Evolutionary conservation across 2,113 vertebrate genomes (phyloP), one percentile per base, ranked within the genome.

Genomic region (Rhodinocichla rosea): DNA sequence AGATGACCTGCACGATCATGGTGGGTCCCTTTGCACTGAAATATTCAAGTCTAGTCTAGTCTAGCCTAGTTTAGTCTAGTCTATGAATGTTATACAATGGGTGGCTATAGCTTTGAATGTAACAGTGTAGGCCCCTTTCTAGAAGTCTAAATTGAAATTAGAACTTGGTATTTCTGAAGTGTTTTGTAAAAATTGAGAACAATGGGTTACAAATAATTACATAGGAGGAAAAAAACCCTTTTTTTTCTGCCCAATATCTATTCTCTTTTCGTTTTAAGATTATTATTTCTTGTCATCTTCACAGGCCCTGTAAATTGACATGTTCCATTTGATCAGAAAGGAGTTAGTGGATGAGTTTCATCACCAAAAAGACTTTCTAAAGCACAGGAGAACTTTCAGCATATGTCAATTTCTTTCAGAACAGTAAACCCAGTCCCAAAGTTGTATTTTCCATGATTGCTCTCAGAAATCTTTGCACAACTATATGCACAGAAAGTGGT

Each of bases 171-270:
- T 74, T 84, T 70, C 28, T 69, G 15, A 82, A 78, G 4, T n/a
- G 15, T 42, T 81, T 60, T 67, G 3, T 47, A 78, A 91, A 81
- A 74, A 55, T 0, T 44, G 23, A 71, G 40, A 80, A 26, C 1
- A 5, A 23, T 32, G 3, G 52, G 6, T 14, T 63, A 75, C 11
- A 68, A 79, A 88, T 67, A 67, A 74, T 37, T 4, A 57, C 16
- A 27, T 9, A 50, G 15, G 10, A 68, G 4, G 9, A 33, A 15
- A 77, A 77, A 80, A 14, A 3, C 0, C 1, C 22, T 15, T 21
- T 47, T 65, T 15, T 20, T 2, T 1, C 28, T 18, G 3, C 15
- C 10, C 1, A 57, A 7, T 30, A 11, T 39, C 10, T 76, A 2
- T 4, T 28, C 0, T 74, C 32, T 42, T 77, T 45, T 77, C 4